phyloP scores from a whole-genome alignment of 1,140 invertebrate species.

The Brachionus angularis region DNA sequence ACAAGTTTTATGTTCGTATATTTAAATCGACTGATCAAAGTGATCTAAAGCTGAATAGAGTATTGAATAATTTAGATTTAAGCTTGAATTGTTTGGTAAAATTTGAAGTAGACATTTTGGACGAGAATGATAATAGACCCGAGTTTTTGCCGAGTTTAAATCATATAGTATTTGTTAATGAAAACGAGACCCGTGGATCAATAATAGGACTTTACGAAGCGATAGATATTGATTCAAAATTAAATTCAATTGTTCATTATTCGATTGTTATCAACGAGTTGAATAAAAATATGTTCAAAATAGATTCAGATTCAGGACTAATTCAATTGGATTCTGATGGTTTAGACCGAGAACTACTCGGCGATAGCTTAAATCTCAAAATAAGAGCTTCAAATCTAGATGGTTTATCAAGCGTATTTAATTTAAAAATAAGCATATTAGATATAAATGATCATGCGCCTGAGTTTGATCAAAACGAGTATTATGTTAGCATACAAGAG shows the following conservation, averaged over 20 bases:
- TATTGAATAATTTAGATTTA: no score
- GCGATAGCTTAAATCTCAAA: not conserved
- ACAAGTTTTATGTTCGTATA: constrained; percentile 17
- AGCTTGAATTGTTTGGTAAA: constrained; percentile 8
- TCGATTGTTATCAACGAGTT: no score
- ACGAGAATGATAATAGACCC: constrained; percentile 10
- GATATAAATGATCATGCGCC: constrained; percentile 34
- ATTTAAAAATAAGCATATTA: not conserved
- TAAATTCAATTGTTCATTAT: constrained; percentile 1
- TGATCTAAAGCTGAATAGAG: no score
- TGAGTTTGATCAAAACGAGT: constrained; percentile 13
- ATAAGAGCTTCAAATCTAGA: constrained; percentile 16
- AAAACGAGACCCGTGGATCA: not conserved
- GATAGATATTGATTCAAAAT: constrained; percentile 1
- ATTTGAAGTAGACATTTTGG: not conserved
- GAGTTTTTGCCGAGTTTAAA: not conserved
- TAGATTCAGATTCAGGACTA: not conserved
- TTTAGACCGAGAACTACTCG: constrained; percentile 24
- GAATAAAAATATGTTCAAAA: not conserved
- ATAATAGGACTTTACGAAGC: not conserved
- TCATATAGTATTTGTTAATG: not conserved
- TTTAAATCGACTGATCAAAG: not conserved
- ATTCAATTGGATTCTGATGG: not conserved
- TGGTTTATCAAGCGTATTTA: not conserved
- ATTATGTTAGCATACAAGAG: not conserved